Percentiles rank a stretch among this genome's conserved stretches.
These are phyloP conservation scores for Embidobia sp. DNA, from an alignment of 2,888 invertebrate species.

Conservation along the genomic window DNA sequence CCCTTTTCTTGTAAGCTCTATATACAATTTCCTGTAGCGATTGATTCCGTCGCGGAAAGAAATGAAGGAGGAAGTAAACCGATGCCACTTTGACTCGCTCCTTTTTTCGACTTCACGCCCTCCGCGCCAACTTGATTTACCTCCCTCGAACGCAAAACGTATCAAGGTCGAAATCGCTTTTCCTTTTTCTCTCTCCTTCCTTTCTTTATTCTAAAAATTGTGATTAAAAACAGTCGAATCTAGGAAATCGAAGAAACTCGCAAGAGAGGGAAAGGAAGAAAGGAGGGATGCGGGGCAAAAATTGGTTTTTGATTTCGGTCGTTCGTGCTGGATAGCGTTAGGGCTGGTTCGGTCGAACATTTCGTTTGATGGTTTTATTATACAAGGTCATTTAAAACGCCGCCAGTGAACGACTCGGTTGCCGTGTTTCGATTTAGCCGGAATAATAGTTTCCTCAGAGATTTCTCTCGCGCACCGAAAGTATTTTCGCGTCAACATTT, in stretches of 20 bases:
- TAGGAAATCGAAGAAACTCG: neutral
- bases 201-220: slow-evolving; percentile 23
- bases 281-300: slow-evolving; percentile 20
- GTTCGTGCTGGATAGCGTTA: slow-evolving; percentile 34
- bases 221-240: slow-evolving; percentile 25
- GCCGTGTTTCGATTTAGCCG: slow-evolving; percentile 48
- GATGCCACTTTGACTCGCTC: slow-evolving; percentile 60
- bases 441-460: slow-evolving; percentile 50
- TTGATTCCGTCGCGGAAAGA: slow-evolving; percentile 59
- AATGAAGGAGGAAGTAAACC: slow-evolving; percentile 50
- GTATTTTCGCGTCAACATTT: slow-evolving; percentile 39
- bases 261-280: neutral
- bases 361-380: slow-evolving; percentile 62
- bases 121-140: slow-evolving; percentile 58
- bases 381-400: slow-evolving; percentile 58
- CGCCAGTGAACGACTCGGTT: slow-evolving; percentile 48
- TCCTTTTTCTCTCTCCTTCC: neutral
- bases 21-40: slow-evolving; percentile 63
- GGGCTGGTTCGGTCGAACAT: slow-evolving; percentile 36
- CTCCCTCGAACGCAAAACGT: slow-evolving; percentile 24
- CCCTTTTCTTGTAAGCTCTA: slow-evolving; percentile 63
- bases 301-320: slow-evolving; percentile 58
- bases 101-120: slow-evolving; percentile 68
- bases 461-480: slow-evolving; percentile 35
- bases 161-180: slow-evolving; percentile 40